Evolutionary conservation across 2,113 vertebrate genomes (phyloP), one percentile per base, ranked within the genome.

Genomic region (Clarias magur): DNA sequence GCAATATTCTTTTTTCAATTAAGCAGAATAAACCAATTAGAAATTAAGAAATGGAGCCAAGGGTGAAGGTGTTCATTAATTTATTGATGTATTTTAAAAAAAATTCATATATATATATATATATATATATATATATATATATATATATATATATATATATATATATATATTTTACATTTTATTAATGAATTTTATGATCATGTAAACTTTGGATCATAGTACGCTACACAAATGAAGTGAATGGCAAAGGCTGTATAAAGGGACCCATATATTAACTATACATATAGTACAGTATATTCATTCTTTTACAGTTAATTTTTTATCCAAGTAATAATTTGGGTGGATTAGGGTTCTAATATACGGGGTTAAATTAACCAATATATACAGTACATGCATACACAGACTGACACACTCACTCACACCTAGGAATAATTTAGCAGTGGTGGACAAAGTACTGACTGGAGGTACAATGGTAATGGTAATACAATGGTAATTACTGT

Each of bases 1-100:
- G 87, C 85, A 84, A 89, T 85, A 72, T 82, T 17, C 42, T 56
- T 17, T 84, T 65, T 83, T 86, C 79, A 85, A 90, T 80, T 84
- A 62, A 87, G 60, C 23, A 85, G 59, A 91, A 87, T 84, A 63
- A 85, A 59, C 38, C 63, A 86, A 53, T 86, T 75, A 60, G 27
- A 85, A 85, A 82, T 73, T 30, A 68, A 17, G 56, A 65, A 72
- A 73, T 68, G 67, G 25, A 53, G 30, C 79, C 53, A 48, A 15
- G 30, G 79, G 83, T 30, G 79, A 56, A 27, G 25, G 2, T 59
- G 54, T 23, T 34, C 7, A 59, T 25, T 38, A 3, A 7, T 53
- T 80, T 3, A 30, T 8, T 48, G 48, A 48, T 34, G 30, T 34
- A 34, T 34, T 34, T 34, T 1, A 34, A 34, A 34, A 34, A 34